These are phyloP conservation scores for Theonella swinhoei DNA, from an alignment of 37 sponge, comb jelly and placozoan genomes.

Conservation along the genomic window DNA sequence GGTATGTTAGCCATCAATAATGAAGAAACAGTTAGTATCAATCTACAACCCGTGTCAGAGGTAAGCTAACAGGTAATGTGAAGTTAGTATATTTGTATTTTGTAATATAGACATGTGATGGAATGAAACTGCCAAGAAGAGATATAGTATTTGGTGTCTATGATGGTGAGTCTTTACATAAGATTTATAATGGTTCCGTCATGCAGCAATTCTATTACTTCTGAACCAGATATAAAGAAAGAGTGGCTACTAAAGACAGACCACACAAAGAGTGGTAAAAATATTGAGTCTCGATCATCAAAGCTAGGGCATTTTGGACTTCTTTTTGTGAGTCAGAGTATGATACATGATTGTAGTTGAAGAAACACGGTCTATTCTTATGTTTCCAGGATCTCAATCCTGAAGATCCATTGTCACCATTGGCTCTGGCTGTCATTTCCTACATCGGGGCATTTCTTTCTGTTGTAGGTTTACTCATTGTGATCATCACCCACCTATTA, in stretches of 20 bases:
- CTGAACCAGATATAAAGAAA: conserved; percentile 8
- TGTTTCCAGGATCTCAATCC: conserved; percentile 48
- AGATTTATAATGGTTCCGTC: no score
- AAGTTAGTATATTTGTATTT: no score
- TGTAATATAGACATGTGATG: no score
- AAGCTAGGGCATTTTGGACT: conserved; percentile 42
- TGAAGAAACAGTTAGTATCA: no score
- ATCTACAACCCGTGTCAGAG: no score
- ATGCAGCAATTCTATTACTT: no score
- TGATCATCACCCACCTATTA: conserved; percentile 37
- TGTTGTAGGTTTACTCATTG: conserved; percentile 28
- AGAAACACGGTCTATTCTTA: background rate
- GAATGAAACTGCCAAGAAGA: no score
- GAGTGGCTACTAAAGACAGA: background rate
- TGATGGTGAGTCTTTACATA: no score
- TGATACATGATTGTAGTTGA: background rate
- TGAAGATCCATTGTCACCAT: background rate
- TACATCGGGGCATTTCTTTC: conserved; percentile 61
- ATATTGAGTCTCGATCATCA: conserved; percentile 5
- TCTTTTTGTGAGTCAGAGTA: conserved; percentile 51
- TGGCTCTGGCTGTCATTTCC: conserved; percentile 33
- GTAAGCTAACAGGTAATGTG: no score
- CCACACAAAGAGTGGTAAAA: no score
- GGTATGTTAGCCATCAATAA: background rate
- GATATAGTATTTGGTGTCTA: no score